phyloP scores from a whole-genome alignment of 35 echinoderm and acorn worm genomes.

The Amphiura filiformis region DNA sequence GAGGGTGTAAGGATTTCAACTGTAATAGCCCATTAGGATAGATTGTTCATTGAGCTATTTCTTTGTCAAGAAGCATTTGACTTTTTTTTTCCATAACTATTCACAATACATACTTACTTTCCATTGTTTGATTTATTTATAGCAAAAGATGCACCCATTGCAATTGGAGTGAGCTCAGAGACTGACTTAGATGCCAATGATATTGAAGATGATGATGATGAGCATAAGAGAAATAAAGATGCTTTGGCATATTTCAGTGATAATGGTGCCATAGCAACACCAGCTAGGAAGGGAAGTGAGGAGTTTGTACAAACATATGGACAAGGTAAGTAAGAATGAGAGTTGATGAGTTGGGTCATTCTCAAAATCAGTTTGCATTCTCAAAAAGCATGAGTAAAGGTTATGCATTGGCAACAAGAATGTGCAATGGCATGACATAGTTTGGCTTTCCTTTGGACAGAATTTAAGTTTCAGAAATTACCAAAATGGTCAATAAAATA shows the following conservation, averaged over 20 bases:
- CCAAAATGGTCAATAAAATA: neutral
- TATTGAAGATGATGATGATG: conserved; percentile 66
- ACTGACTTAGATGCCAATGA: conserved; percentile 66
- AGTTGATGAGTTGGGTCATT: neutral
- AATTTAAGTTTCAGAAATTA: too few species aligned
- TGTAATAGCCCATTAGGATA: too few species aligned
- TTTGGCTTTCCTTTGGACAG: too few species aligned
- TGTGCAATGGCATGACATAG: neutral
- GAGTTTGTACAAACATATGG: conserved; percentile 57
- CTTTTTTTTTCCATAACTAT: too few species aligned
- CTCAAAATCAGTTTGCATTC: neutral
- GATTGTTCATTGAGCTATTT: too few species aligned
- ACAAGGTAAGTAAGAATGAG: conserved; percentile 52
- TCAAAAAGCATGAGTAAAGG: neutral
- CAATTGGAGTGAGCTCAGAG: conserved; percentile 66
- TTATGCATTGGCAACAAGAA: neutral
- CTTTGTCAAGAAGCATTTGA: too few species aligned
- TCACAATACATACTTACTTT: too few species aligned
- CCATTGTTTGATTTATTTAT: too few species aligned
- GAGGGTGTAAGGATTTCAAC: too few species aligned
- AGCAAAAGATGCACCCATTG: conserved; percentile 83
- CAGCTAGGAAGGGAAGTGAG: conserved; percentile 3
- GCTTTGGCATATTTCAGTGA: conserved; percentile 78
- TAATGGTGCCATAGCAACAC: conserved; percentile 65
- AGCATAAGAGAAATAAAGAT: conserved; percentile 43